Evolutionary conservation across 2,888 invertebrate genomes (phyloP).

Genomic region (Cecidostiba fungosa): DNA sequence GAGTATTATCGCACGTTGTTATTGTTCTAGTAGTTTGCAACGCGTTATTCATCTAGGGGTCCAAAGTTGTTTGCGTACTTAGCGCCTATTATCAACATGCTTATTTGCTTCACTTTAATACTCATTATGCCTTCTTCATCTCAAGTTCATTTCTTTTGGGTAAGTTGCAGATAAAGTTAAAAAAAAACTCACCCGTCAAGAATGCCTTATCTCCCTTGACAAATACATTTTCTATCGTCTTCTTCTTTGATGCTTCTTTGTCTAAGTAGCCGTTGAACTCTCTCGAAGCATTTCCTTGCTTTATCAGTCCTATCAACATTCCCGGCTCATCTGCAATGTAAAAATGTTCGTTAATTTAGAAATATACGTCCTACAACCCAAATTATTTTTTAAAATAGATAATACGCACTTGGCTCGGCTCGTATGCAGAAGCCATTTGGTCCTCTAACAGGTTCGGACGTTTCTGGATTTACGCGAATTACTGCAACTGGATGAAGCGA

Average conservation of each 20-base stretch:
- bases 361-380: not conserved
- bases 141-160: not conserved
- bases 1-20: too few relatives aligned
- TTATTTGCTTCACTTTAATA: too few relatives aligned
- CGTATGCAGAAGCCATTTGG: conserved; percentile 90
- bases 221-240: conserved; percentile 85
- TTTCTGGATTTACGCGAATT: conserved; percentile 92
- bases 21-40: too few relatives aligned
- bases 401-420: conserved; percentile 71
- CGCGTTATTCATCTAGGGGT: too few relatives aligned
- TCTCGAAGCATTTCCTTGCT: conserved; percentile 84
- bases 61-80: too few relatives aligned
- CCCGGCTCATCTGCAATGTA: conserved; percentile 87
- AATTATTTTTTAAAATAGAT: not conserved
- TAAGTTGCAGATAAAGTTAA: not conserved
- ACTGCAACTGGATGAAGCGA: conserved; percentile 95
- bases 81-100: too few relatives aligned
- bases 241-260: conserved; percentile 84
- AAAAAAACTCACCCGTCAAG: conserved; percentile 80
- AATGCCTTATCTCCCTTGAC: conserved; percentile 85
- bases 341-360: not conserved
- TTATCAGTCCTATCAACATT: conserved; percentile 90
- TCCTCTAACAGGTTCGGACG: conserved; percentile 93
- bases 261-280: conserved; percentile 87
- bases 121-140: not conserved